Evolutionary conservation across 2,888 invertebrate genomes (phyloP), one percentile per base, ranked within the genome.

Genomic region (Bombylius major): DNA sequence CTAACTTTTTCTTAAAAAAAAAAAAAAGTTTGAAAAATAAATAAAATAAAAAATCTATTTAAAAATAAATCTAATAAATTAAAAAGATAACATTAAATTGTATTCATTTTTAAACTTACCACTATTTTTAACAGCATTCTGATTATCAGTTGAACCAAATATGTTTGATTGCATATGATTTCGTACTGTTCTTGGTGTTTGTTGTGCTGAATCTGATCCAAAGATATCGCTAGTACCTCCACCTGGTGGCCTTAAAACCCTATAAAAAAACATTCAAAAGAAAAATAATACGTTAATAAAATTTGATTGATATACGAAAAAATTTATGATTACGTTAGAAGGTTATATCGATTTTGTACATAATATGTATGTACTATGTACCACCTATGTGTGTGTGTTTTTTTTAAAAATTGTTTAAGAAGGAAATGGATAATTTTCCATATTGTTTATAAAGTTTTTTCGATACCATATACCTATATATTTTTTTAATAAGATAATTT

Each of bases 201-300:
- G 46, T 34, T 58, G 68, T 53, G 68, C 68, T 61, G 67, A 61
- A 58, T 71, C 72, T 55, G 66, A 62, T 54, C 73, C 73, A 63
- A 81, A 80, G 66, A 80, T 78, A 69, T 80, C 79, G 65, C 79
- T 79, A 64, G 78, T 78, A n/a, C 79, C 81, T 62, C 82, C 82
- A 61, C 81, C 82, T 63, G 82, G 82, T 61, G 82, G 80, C 68
- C 81, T 80, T 67, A 81, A 67, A 58, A 82, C 82, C 74, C 82
- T 83, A 69, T 5, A 75, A 76, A 63, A 64, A 62, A 59, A 59
- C 58, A 60, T 62, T 58, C 59, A 58, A 55, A 58, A 60, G 14
- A 56, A 50, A 51, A 54, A 57, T 36, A 39, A 56, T 33, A 34
- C 23, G 46, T 42, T 47, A 36, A 53, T 46, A 50, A 50, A 14